Conservation (phyloP, 2,888 invertebrate species). For the Thumatha senex region DNA sequence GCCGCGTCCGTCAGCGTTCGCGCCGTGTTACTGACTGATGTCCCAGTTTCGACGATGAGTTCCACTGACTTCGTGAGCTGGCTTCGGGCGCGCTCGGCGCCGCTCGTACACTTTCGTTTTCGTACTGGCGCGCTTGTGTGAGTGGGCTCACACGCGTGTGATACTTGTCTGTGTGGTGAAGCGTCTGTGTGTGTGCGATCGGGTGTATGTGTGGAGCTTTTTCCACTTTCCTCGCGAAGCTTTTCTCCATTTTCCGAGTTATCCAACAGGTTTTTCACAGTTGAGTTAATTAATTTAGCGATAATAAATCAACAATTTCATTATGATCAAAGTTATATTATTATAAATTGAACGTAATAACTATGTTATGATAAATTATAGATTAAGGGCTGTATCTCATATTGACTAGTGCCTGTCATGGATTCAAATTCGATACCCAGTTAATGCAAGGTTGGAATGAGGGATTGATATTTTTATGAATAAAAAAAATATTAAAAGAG, state of each 20-base stretch:
- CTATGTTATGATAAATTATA: too few species aligned
- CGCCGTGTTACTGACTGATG: slow-evolving; percentile 85
- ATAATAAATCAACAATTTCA: slow-evolving; percentile 27
- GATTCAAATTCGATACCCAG: too few species aligned
- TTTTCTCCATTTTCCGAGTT: slow-evolving; percentile 78
- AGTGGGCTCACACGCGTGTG: slow-evolving; percentile 30
- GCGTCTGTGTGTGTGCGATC: slow-evolving; percentile 32
- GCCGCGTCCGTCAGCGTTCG: slow-evolving; percentile 76
- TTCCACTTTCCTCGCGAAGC: slow-evolving; percentile 78
- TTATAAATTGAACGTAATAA: too few species aligned
- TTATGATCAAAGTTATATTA: slow-evolving; percentile 8
- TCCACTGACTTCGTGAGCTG: slow-evolving; percentile 82
- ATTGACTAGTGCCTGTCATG: too few species aligned
- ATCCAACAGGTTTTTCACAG: slow-evolving; percentile 71
- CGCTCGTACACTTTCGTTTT: slow-evolving; percentile 83
- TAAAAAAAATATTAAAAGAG: neutral
- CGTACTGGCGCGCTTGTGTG: slow-evolving; percentile 58
- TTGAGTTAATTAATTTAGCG: slow-evolving; percentile 47
- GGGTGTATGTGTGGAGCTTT: slow-evolving; percentile 63
- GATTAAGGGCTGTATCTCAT: neutral
- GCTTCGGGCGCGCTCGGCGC: slow-evolving; percentile 79
- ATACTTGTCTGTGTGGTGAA: slow-evolving; percentile 17
- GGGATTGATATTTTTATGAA: too few species aligned
- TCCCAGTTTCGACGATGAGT: slow-evolving; percentile 85
- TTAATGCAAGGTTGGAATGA: too few species aligned